These are phyloP conservation scores for Anagyrus pseudococci DNA, from an alignment of 2,888 invertebrate species.

Conservation along the genomic window DNA sequence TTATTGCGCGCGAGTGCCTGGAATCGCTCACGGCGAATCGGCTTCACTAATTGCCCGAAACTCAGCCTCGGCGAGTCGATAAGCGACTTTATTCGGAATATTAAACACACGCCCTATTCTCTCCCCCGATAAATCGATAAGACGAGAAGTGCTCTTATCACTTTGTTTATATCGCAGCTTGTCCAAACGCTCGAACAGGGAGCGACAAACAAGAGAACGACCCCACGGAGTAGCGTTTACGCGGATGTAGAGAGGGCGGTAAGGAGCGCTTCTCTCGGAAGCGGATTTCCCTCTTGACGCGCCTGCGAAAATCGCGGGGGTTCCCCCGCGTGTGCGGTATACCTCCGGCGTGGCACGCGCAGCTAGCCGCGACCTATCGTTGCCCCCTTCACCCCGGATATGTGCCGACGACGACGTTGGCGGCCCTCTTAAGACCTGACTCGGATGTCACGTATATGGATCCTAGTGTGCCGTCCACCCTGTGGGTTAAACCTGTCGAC, in stretches of 20 bases:
- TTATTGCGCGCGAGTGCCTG: slow-evolving; percentile 34
- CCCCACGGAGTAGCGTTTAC: neutral
- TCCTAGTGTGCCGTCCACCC: slow-evolving; percentile 4
- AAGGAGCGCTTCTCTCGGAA: no score
- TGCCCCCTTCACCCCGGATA: slow-evolving; percentile 20
- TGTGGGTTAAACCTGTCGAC: neutral
- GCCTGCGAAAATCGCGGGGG: neutral
- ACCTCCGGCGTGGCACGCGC: slow-evolving; percentile 15
- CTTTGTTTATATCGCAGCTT: no score
- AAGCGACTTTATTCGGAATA: no score
- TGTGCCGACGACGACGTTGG: slow-evolving; percentile 5
- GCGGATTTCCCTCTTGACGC: slow-evolving; percentile 36
- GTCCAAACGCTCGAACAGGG: no score
- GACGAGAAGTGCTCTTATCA: no score
- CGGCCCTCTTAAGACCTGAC: slow-evolving; percentile 27
- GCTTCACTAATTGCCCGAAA: neutral
- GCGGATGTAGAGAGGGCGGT: slow-evolving; percentile 2
- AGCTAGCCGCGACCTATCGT: slow-evolving; percentile 8
- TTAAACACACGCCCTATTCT: no score
- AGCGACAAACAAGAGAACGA: no score
- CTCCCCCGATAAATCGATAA: no score
- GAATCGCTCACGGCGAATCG: neutral
- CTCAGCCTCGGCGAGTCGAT: neutral
- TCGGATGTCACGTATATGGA: slow-evolving; percentile 29
- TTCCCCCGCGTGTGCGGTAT: neutral